A percentile compares a stretch with the other conserved stretches of the same genome.
Conservation (phyloP, 2,113 vertebrate species). For the Oreochromis aureus region DNA sequence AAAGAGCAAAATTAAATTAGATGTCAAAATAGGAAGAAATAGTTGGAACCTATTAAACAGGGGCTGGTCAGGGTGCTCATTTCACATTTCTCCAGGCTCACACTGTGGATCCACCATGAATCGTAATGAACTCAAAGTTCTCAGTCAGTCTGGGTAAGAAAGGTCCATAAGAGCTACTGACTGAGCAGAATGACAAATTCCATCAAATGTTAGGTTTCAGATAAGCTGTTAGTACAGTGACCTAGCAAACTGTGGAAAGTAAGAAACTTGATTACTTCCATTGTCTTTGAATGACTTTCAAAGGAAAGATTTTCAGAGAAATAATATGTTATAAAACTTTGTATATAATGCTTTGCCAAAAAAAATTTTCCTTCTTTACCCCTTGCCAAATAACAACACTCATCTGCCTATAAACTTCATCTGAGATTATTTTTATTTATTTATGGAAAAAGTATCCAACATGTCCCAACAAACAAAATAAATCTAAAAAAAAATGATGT, state of each 20-base stretch:
- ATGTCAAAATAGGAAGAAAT: slow-evolving; percentile 47
- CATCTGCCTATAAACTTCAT: background rate
- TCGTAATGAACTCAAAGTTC: slow-evolving; percentile 3
- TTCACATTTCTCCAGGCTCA: slow-evolving; percentile 34
- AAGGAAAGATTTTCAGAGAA: background rate
- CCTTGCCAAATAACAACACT: background rate
- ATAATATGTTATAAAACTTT: background rate
- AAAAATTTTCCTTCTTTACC: background rate
- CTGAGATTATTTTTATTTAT: background rate
- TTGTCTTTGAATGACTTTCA: background rate
- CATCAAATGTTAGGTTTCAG: background rate
- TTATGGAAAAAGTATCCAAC: background rate
- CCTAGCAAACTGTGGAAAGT: background rate
- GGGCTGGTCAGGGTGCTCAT: background rate
- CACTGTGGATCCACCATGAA: background rate
- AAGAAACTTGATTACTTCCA: background rate
- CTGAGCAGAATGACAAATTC: background rate
- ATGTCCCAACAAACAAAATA: background rate
- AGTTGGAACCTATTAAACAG: slow-evolving; percentile 28
- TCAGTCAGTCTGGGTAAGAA: background rate
- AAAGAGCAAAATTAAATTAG: slow-evolving; percentile 59
- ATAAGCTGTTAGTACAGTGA: background rate
- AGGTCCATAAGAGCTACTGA: background rate
- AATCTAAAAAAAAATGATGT: background rate
- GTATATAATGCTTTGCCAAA: fast-evolving